Evolutionary conservation across 2,888 invertebrate species (phyloP), one percentile per base, ranked within the genome.

Genomic region (Diaphora mendica): DNA sequence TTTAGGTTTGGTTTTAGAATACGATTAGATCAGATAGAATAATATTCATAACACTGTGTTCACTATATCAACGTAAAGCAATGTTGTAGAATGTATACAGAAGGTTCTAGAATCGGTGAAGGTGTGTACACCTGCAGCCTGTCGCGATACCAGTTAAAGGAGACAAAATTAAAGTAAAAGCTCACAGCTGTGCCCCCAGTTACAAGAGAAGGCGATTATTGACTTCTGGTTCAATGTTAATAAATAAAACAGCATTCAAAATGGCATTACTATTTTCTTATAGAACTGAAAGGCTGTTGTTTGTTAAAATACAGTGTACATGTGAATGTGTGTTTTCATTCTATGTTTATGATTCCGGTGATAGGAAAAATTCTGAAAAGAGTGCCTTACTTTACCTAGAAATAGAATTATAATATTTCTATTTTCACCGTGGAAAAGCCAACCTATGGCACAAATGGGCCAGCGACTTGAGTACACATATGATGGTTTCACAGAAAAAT

Each of bases 161-260:
- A 71, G 65, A 71, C 30, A 11, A 64, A 66, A 33, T 66, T 20
- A 13, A 55, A 71, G 71, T 71, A 71, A 71, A 71, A 71, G 55
- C 71, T 71, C 33, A n/a, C 17, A n/a, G n/a, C n/a, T 30, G 13
- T 44, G 13, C 9, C 17, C 5, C 20, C 26, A 55, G 35, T 30
- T 30, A 55, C 42, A 35, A 48, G 39, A 39, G 62, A 62, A 62
- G 17, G 62, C 62, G 30, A 59, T 59, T 59, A 15, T 59, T 39
- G 1, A 55, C n/a, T 55, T n/a, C 55, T 55, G 3, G n/a, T n/a
- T 20, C 11, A n/a, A 9, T 55, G n/a, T 55, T 55, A 0, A 55
- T n/a, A 23, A 51, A 55, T 55, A n/a, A 8, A 55, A n/a, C 55
- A n/a, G n/a, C n/a, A 51, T 51, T 17, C 5, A 44, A 48, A 48